phyloP scores from a whole-genome alignment of 2,113 vertebrate species.

The Plecturocebus donacophilus region DNA sequence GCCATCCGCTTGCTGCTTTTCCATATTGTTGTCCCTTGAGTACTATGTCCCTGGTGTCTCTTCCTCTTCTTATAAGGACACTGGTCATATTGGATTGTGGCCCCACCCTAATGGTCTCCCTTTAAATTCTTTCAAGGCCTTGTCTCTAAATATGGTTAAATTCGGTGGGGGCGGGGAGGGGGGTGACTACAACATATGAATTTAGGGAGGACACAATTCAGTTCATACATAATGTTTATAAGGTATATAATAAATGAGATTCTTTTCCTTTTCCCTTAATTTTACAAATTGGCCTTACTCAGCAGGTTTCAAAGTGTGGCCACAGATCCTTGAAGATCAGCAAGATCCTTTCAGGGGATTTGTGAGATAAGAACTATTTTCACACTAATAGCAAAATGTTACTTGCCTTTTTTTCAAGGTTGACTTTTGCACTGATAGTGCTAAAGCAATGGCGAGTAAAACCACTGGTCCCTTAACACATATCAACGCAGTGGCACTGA shows the following conservation, averaged over 20 bases:
- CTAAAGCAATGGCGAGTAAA: not conserved
- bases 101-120: not conserved
- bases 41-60: not conserved
- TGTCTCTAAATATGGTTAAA: not conserved
- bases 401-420: not conserved
- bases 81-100: not conserved
- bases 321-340: not conserved
- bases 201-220: not conserved
- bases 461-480: not conserved
- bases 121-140: not conserved
- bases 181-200: not conserved
- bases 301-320: not conserved
- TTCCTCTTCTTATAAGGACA: not conserved
- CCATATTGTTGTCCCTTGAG: not conserved
- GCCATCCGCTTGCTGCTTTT: not conserved
- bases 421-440: not conserved
- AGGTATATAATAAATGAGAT: not conserved
- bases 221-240: not conserved
- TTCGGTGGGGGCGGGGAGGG: not conserved
- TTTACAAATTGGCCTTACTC: not conserved
- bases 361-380: constrained; percentile 25
- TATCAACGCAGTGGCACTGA: not conserved
- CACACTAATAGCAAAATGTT: not conserved
- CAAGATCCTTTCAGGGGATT: not conserved
- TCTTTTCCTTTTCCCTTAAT: not conserved